Evolutionary conservation across 2,113 vertebrate genomes (phyloP).

Genomic region (Tupaia tana): DNA sequence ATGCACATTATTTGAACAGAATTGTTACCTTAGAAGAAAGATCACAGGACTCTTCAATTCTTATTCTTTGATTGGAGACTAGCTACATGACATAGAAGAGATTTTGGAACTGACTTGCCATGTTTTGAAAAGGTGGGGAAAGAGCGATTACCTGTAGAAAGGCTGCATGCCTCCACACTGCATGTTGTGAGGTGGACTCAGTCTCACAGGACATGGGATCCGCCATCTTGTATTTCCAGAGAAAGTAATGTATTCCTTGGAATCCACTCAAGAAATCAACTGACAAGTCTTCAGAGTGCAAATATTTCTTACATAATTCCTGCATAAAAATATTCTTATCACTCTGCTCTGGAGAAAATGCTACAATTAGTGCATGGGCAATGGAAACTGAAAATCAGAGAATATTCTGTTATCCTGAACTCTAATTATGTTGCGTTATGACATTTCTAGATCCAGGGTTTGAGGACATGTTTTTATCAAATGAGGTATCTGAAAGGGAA

Average conservation of each 20-base stretch:
- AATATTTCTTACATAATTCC: neutral
- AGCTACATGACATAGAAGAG: neutral
- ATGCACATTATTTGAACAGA: neutral
- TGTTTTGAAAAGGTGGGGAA: neutral
- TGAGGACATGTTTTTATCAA: neutral
- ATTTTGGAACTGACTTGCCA: neutral
- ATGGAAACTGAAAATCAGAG: neutral
- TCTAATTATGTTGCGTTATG: neutral
- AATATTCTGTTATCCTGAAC: neutral
- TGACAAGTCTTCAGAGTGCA: neutral
- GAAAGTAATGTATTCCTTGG: neutral
- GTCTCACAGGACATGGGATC: neutral
- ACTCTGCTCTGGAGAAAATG: neutral
- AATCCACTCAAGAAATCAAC: neutral
- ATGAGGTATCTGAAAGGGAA: neutral
- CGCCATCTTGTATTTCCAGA: neutral
- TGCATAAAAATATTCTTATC: neutral
- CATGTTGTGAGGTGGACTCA: accelerated
- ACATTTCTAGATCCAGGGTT: neutral
- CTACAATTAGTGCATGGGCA: neutral
- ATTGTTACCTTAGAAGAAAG: neutral
- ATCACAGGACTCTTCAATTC: neutral
- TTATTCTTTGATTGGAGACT: neutral
- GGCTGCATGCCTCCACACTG: neutral
- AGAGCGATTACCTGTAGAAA: neutral